Base-by-base conservation (phyloP, 37 sponge, comb jelly and placozoan species). In the Corticium candelabrum region DNA sequence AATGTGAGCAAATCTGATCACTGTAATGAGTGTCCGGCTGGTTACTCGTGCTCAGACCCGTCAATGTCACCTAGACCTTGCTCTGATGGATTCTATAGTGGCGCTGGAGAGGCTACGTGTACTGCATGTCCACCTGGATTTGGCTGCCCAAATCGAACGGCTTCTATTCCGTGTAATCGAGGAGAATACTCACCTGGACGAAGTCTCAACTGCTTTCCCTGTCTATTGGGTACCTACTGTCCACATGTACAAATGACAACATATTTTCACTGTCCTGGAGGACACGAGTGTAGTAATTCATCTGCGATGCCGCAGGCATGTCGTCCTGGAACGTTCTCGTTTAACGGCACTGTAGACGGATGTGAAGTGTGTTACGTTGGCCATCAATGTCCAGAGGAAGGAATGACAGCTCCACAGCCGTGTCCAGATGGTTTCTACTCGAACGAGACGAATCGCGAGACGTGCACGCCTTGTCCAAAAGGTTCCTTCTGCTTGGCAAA, bases 401-500 rank as follows among this genome's bases (percentile, higher is more conserved):
- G 29, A 70, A 30, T 15, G 73, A 15, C 73, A 7, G 33, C 73
- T 4, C 73, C 73, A 5, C 73, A 35, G 5, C 40, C 70, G 35
- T 82, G 83, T 34, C 29, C 83, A 27, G 83, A 35, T 3, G 83
- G 83, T 35, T 36, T 32, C 35, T 78, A 40, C 70, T 80, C 74
- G 15, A 29, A 4, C 31, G 31, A 4, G 21, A 4, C 73, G 29
- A 32, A 32, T 34, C 5, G 31, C 5, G 5, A 5, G 7, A 40
- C 71, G 75, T 69, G 82, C 31, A 40, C 40, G n/a, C 75, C 75
- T 2, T 81, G 83, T 80, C 83, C 83, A 5, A 43, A 40, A 30
- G 83, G 83, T 21, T 67, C 39, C 3, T 80, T 32, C 69, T 82
- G 83, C 39, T 35, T 30, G 21, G 68, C 4, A 4, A 75, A 39